Conservation (phyloP, 2,113 vertebrate species). For the Alosa alosa region DNA sequence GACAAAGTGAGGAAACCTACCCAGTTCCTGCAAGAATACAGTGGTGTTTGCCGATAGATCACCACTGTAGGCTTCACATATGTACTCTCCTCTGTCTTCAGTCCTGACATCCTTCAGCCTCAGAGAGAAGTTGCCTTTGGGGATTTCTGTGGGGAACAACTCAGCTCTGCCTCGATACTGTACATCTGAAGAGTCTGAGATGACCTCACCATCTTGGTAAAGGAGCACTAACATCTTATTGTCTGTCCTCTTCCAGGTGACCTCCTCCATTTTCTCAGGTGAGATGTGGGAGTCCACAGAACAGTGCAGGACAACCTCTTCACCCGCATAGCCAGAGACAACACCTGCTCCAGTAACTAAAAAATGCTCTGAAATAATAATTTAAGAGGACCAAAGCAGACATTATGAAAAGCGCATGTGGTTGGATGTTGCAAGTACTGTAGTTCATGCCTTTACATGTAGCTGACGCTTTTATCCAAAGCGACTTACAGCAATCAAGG, state of each 20-base stretch:
- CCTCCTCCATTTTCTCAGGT: constrained; percentile 29
- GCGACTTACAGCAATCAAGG: no score
- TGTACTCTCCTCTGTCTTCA: constrained; percentile 43
- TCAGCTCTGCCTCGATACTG: constrained; percentile 29
- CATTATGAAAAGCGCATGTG: no score
- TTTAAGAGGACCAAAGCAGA: no score
- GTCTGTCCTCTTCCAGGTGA: constrained; percentile 39
- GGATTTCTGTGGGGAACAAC: constrained; percentile 43
- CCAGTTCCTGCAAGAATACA: not conserved
- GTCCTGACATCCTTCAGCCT: constrained; percentile 31
- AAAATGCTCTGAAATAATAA: no score
- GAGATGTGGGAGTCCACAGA: constrained; percentile 10
- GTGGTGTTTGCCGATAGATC: constrained; percentile 6
- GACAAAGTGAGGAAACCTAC: no score
- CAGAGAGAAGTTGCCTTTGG: constrained; percentile 49
- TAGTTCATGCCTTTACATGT: no score
- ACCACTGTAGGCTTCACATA: constrained; percentile 30
- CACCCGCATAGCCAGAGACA: constrained; percentile 10
- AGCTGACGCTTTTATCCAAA: no score
- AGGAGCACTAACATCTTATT: constrained; percentile 23
- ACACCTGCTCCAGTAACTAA: constrained; percentile 22
- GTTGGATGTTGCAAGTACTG: no score
- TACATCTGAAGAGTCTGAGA: constrained; percentile 28
- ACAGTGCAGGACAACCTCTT: constrained; percentile 25
- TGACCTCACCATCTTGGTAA: constrained; percentile 8